These are phyloP conservation scores for Tyria jacobaeae DNA, from an alignment of 2,888 invertebrate genomes.

Conservation along the genomic window DNA sequence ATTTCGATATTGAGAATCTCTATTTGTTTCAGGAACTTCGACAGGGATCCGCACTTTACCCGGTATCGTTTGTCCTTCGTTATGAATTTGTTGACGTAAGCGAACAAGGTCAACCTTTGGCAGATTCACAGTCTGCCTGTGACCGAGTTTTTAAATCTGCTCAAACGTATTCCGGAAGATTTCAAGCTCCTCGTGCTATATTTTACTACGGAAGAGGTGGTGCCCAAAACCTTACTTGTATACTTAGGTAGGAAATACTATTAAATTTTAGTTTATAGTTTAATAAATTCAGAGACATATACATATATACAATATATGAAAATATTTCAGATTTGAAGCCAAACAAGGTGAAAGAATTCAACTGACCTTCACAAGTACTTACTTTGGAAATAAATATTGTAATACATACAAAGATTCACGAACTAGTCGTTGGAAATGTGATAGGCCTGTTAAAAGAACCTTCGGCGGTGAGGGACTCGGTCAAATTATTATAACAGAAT, in stretches of 20 bases:
- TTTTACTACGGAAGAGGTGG: slow-evolving; percentile 95
- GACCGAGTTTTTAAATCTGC: slow-evolving; percentile 87
- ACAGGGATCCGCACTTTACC: slow-evolving; percentile 93
- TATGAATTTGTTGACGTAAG: slow-evolving; percentile 94
- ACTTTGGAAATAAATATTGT: slow-evolving; percentile 90
- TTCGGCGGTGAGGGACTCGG: slow-evolving; percentile 85
- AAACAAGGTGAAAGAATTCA: slow-evolving; percentile 89
- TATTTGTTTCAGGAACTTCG: slow-evolving; percentile 84
- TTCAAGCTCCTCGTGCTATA: slow-evolving; percentile 92
- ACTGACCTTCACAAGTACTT: slow-evolving; percentile 89
- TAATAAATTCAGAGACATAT: background rate
- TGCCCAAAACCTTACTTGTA: slow-evolving; percentile 90
- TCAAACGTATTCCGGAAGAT: slow-evolving; percentile 86
- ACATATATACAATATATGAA: slow-evolving; percentile 20
- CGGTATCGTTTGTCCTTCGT: slow-evolving; percentile 91
- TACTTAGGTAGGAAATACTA: slow-evolving; percentile 82
- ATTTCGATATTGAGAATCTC: background rate
- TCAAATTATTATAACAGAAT: slow-evolving; percentile 89
- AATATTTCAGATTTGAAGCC: slow-evolving; percentile 87
- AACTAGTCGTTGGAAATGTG: slow-evolving; percentile 90
- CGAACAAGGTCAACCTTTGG: slow-evolving; percentile 88
- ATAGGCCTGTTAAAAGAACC: slow-evolving; percentile 80
- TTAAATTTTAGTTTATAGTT: background rate
- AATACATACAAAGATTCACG: slow-evolving; percentile 89
- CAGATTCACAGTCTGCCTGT: slow-evolving; percentile 87